Conservation (phyloP, 2,113 vertebrate genomes). For the Tauraco erythrolophus region DNA sequence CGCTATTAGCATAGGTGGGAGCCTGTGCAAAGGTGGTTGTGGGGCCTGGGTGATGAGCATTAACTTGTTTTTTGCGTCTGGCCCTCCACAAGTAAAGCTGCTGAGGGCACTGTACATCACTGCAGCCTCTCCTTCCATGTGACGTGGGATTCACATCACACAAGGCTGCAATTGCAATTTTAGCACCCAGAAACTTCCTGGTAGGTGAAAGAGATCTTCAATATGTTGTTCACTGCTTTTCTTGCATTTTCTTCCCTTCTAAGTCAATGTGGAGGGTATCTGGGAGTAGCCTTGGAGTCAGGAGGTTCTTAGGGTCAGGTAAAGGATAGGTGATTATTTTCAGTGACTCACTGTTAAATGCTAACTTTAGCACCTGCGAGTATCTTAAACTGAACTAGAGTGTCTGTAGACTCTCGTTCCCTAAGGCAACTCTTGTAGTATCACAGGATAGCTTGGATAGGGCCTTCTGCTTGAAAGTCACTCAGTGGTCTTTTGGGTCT, state of each 20-base stretch:
- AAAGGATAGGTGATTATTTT: neutral
- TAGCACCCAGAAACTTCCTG: neutral
- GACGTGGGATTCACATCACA: neutral
- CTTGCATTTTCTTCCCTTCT: neutral
- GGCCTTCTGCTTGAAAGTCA: neutral
- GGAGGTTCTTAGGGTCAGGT: neutral
- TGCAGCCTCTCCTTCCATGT: neutral
- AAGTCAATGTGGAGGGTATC: neutral
- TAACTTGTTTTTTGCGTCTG: neutral
- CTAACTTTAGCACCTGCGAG: neutral
- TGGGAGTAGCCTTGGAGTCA: neutral
- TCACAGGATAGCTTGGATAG: neutral
- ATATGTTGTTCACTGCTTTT: neutral
- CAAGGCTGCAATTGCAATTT: neutral
- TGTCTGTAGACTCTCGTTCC: neutral
- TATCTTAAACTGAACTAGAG: neutral
- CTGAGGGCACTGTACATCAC: neutral
- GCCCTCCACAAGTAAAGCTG: neutral
- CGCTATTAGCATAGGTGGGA: neutral
- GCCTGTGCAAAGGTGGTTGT: neutral
- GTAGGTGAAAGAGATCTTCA: neutral
- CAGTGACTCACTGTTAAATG: neutral
- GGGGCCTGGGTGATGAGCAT: neutral
- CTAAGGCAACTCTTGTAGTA: neutral
- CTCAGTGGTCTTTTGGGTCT: neutral